These are phyloP conservation scores for Andinoacara biseriatus DNA, from an alignment of 2,113 vertebrate species.

Conservation along the genomic window DNA sequence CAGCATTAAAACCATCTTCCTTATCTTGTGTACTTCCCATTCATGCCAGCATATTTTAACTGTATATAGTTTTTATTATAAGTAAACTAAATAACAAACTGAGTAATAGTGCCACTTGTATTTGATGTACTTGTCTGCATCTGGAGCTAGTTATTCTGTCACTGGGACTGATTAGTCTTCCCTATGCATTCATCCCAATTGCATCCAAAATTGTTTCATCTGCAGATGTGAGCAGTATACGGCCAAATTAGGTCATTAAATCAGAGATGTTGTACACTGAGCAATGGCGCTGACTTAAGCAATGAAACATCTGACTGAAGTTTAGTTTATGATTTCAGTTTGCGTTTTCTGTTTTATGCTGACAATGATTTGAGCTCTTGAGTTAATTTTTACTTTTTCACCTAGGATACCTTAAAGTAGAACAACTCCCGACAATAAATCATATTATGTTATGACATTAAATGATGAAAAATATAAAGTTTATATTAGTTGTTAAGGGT, in stretches of 20 bases:
- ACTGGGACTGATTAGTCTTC: conserved; percentile 12
- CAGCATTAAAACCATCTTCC: not conserved
- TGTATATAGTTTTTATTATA: not conserved
- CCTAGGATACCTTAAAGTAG: not conserved
- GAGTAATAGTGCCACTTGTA: not conserved
- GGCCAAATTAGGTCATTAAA: conserved; percentile 13
- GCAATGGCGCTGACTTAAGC: not conserved
- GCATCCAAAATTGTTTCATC: not conserved
- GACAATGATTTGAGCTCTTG: not conserved
- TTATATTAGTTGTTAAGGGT: not conserved
- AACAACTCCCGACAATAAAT: not conserved
- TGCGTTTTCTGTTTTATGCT: not conserved
- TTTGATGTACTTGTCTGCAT: not conserved
- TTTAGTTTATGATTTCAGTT: not conserved
- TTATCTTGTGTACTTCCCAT: not conserved
- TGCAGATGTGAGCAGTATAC: conserved; percentile 22
- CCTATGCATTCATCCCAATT: not conserved
- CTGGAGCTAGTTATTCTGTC: conserved; percentile 6
- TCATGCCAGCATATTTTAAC: not conserved
- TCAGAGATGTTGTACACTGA: not conserved
- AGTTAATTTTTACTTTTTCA: not conserved
- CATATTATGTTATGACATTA: not conserved
- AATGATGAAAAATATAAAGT: too few relatives aligned
- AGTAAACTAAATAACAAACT: not conserved
- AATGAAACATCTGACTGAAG: not conserved